phyloP scores from a whole-genome alignment of 2,113 vertebrate genomes.

The Alouatta palliata region DNA sequence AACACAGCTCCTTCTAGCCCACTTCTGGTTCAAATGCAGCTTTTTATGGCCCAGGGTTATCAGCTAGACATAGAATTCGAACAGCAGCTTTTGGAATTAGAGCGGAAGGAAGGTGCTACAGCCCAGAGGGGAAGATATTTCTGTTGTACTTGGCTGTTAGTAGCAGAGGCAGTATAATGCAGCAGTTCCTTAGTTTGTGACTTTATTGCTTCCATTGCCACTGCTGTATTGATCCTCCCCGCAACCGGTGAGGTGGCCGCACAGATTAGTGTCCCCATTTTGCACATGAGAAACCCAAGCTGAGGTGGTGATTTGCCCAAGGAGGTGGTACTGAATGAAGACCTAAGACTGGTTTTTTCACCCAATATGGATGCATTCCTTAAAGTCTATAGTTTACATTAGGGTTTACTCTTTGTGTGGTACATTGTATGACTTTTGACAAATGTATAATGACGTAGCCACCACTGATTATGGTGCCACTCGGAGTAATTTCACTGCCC shows the following conservation, averaged over 20 bases:
- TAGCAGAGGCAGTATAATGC: not conserved
- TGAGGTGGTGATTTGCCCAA: not conserved
- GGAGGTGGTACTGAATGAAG: not conserved
- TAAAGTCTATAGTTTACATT: not conserved
- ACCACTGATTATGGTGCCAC: not conserved
- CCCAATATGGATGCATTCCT: not conserved
- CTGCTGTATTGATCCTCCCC: not conserved
- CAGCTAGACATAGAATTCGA: not conserved
- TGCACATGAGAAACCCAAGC: not conserved
- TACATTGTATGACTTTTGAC: not conserved
- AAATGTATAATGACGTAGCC: not conserved
- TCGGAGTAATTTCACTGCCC: not conserved
- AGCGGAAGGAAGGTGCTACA: not conserved
- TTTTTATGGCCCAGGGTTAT: not conserved
- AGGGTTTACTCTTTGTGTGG: not conserved
- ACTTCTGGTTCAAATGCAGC: not conserved
- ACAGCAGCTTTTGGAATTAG: not conserved
- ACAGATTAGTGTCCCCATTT: rapidly evolving
- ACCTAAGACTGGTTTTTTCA: not conserved
- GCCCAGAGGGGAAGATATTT: not conserved
- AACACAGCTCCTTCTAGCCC: not conserved
- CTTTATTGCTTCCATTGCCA: not conserved
- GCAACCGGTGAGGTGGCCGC: not conserved
- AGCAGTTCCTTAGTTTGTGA: not conserved
- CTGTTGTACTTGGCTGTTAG: not conserved